Percentiles rank a stretch among this genome's conserved stretches.
Evolutionary conservation across 2,797 vertebrate species (phyloP).

Genomic region (Coilia nasus): DNA sequence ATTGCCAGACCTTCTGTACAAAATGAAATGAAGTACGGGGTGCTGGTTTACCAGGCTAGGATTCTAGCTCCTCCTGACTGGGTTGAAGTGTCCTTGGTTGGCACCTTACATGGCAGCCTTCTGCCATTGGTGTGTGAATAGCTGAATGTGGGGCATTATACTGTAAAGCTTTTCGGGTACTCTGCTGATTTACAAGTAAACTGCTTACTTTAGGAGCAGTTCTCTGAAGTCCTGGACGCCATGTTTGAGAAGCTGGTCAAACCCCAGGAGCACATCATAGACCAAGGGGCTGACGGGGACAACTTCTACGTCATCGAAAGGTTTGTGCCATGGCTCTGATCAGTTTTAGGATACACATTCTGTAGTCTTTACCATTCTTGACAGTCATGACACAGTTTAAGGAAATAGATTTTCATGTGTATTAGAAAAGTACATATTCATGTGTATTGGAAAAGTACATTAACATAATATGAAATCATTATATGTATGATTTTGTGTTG

Average conservation of each 20-base stretch:
- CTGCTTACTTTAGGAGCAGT: conserved; percentile 81
- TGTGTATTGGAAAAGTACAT: background rate
- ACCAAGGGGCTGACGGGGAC: conserved; percentile 94
- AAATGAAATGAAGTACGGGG: too few relatives aligned
- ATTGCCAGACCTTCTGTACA: too few relatives aligned
- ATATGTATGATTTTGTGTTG: background rate
- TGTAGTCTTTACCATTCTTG: background rate
- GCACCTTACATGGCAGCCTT: too few relatives aligned
- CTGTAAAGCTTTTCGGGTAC: background rate
- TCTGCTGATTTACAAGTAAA: background rate
- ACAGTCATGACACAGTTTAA: background rate
- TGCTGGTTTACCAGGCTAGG: too few relatives aligned
- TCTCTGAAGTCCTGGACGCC: conserved; percentile 91
- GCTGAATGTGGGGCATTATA: too few relatives aligned
- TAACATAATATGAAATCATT: background rate
- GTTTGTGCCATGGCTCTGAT: conserved; percentile 58
- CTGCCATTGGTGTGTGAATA: too few relatives aligned
- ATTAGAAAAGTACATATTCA: background rate
- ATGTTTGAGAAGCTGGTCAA: conserved; percentile 94
- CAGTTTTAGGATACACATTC: background rate
- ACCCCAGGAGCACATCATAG: conserved; percentile 89
- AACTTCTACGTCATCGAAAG: conserved; percentile 94
- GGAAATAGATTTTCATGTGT: background rate
- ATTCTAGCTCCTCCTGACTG: too few relatives aligned
- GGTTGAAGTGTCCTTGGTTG: too few relatives aligned